Conservation (phyloP, 2,797 vertebrate species). For the Falco berigora region DNA sequence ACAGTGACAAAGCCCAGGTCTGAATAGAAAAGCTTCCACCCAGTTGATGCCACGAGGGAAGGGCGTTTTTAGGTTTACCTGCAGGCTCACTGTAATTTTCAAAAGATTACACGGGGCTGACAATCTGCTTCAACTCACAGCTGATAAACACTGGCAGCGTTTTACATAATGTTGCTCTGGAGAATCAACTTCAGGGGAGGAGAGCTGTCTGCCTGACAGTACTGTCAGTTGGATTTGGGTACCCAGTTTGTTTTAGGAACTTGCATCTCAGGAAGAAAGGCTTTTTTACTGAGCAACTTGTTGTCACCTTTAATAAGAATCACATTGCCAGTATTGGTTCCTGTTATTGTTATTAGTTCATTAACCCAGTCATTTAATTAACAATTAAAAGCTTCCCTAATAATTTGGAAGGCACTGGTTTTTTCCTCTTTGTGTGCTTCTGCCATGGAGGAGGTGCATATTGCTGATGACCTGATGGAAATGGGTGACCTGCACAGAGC, state of each 20-base stretch:
- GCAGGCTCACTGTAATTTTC: not conserved
- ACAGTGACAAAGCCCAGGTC: not conserved
- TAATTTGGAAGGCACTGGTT: not conserved
- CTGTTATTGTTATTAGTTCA: not conserved
- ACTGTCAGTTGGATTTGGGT: not conserved
- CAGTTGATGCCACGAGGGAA: not conserved
- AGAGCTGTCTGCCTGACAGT: not conserved
- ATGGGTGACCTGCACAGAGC: not conserved
- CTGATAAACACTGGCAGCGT: not conserved
- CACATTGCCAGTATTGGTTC: not conserved
- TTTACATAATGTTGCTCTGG: not conserved
- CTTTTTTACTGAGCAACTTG: not conserved
- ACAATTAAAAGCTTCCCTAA: not conserved
- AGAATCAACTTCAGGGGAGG: not conserved
- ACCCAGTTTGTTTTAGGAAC: not conserved
- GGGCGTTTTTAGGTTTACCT: not conserved
- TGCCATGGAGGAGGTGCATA: not conserved
- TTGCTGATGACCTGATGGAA: not conserved
- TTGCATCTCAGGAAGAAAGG: not conserved
- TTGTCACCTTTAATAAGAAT: not conserved
- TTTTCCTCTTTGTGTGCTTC: not conserved
- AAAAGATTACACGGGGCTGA: not conserved
- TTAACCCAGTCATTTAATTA: not conserved
- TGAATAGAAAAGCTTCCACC: not conserved
- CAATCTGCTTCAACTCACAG: not conserved